phyloP scores from a whole-genome alignment of 2,113 vertebrate species.

The Equus quagga region DNA sequence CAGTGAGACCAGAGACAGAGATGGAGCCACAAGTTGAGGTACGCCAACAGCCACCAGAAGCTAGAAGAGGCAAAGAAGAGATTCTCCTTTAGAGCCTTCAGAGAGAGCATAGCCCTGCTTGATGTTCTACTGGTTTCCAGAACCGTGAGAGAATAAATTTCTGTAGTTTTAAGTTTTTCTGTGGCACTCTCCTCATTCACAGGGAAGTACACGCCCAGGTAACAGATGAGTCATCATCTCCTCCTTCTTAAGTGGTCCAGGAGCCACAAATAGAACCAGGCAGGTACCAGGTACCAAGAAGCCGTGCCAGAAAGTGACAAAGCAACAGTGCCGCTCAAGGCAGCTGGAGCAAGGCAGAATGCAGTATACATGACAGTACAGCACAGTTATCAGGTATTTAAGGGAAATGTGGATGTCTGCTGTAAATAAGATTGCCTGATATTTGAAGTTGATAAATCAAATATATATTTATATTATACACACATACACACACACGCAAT shows the following conservation, averaged over 20 bases:
- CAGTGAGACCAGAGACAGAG: not conserved
- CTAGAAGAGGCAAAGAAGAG: not conserved
- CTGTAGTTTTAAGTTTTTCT: not conserved
- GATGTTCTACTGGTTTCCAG: not conserved
- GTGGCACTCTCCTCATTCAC: not conserved
- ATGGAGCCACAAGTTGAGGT: not conserved
- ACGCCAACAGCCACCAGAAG: not conserved
- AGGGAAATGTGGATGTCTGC: not conserved
- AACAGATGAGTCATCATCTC: not conserved
- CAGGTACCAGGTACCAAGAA: not conserved
- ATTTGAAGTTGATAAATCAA: not conserved
- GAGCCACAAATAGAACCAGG: not conserved
- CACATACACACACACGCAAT: not conserved
- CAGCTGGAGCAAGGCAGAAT: not conserved
- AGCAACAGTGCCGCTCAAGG: not conserved
- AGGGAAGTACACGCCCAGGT: not conserved
- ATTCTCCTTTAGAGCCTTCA: not conserved
- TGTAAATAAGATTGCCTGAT: not conserved
- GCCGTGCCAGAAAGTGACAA: not conserved
- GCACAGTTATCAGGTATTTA: not conserved
- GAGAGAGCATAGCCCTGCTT: not conserved
- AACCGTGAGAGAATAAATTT: not conserved
- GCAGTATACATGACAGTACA: not conserved
- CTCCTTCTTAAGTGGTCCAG: not conserved
- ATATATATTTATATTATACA: not conserved